phyloP scores from a whole-genome alignment of 2,888 invertebrate genomes.

The Octonoba sinensis region DNA sequence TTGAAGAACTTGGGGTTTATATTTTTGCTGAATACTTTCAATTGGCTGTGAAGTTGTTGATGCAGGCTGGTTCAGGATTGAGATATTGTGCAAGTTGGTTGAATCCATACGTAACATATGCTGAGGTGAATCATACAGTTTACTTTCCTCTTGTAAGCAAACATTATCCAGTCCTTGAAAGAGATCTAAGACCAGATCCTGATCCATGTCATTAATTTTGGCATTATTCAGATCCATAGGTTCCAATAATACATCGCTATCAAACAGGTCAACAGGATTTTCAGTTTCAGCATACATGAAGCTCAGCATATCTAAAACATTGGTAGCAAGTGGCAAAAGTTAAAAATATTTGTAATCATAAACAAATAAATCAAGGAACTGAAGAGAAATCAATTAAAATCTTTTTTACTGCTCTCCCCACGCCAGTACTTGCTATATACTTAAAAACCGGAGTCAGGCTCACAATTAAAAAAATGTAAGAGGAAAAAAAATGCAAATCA shows the following conservation, averaged over 20 bases:
- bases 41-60: slow-evolving; percentile 6
- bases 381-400: not conserved
- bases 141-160: slow-evolving; percentile 30
- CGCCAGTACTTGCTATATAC: not conserved
- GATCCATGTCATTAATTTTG: slow-evolving; percentile 31
- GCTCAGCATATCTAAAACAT: slow-evolving; percentile 47
- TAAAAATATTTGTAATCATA: not conserved
- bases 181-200: slow-evolving; percentile 40
- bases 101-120: slow-evolving; percentile 14
- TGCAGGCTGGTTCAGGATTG: slow-evolving; percentile 29
- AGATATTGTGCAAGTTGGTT: slow-evolving; percentile 18
- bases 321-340: not conserved
- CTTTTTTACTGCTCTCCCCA: not conserved
- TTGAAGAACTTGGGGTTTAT: slow-evolving; percentile 31
- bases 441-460: too few relatives aligned
- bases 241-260: slow-evolving; percentile 41
- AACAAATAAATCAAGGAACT: not conserved
- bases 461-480: too few relatives aligned
- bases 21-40: slow-evolving; percentile 30
- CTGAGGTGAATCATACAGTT: slow-evolving; percentile 43
- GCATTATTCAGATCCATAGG: slow-evolving; percentile 20
- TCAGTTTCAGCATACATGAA: slow-evolving; percentile 51
- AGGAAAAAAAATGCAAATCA: too few relatives aligned
- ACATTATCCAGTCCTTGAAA: slow-evolving; percentile 28
- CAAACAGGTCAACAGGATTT: slow-evolving; percentile 24